Evolutionary conservation across 2,113 vertebrate species (phyloP).

Genomic region (Haliaeetus leucogaster): DNA sequence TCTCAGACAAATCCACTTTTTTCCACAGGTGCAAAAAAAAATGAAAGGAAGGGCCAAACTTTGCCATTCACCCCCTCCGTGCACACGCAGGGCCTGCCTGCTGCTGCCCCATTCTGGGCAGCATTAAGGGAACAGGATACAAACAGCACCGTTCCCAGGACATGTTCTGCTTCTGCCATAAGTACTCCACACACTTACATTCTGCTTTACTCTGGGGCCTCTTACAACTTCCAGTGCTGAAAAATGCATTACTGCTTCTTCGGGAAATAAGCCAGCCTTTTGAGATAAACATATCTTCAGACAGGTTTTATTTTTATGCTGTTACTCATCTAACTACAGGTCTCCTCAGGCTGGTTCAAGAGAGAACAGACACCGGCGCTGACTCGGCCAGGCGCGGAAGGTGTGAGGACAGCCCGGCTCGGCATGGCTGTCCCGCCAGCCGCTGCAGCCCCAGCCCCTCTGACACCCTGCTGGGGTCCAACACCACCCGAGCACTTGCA

Average conservation of each 20-base stretch:
- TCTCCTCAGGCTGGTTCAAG: background rate
- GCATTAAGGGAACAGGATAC: background rate
- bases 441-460: too few relatives aligned
- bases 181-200: rapidly evolving
- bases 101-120: background rate
- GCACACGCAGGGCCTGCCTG: background rate
- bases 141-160: background rate
- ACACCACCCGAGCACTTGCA: rapidly evolving
- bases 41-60: background rate
- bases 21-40: background rate
- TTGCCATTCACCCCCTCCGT: rapidly evolving
- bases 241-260: background rate
- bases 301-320: background rate
- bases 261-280: background rate
- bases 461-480: too few relatives aligned
- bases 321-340: background rate
- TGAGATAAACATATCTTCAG: background rate
- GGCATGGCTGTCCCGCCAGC: rapidly evolving
- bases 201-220: background rate
- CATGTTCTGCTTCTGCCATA: background rate
- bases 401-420: background rate
- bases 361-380: background rate
- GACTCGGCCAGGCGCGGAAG: background rate
- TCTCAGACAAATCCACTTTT: background rate
- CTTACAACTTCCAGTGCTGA: background rate